Evolutionary conservation across 2,113 vertebrate species (phyloP), one percentile per base, ranked within the genome.

Genomic region (Pseudorectes ferrugineus): DNA sequence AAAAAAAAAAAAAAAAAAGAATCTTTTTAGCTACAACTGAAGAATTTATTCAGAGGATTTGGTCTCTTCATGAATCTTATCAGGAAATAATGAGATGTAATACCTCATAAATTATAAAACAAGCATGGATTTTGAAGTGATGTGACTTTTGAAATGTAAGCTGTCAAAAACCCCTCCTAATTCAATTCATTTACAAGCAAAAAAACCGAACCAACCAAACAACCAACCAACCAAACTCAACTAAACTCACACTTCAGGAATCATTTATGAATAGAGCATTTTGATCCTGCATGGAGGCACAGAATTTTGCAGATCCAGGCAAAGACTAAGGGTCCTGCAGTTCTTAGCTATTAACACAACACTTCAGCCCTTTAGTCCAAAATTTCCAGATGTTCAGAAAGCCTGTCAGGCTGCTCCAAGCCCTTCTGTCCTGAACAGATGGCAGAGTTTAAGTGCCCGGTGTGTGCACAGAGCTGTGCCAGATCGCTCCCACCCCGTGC

Each of bases 71-170:
- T n/a, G 12, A 36, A 85, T 70, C 40, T 85, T 95, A 52, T 91
- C 29, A 93, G 67, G 52, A 87, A 93, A 96, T 93, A 96, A 94
- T 92, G 71, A 93, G 31, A 93, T 77, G 5, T 17, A 95, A 85
- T 77, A 29, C 24, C 54, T 87, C 25, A 95, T 96, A 95, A 96
- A 96, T 96, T 94, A 93, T 86, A 95, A 96, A 97, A 78, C 8
- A 93, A 88, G 24, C 10, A 59, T 15, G 31, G 26, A 17, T 88
- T 96, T 93, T 78, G 71, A 68, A 93, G 62, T 12, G 5, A 79
- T 1, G 5, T 42, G 21, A 84, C 46, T 79, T 96, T 77, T 91
- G 35, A 86, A 97, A 95, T 71, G 19, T 55, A 92, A 63, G 26
- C 26, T 72, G n/a, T 91, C 45, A 93, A 51, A 88, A 7, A 1